Conservation (phyloP, 2,888 invertebrate genomes). For the Stenurella melanura region DNA sequence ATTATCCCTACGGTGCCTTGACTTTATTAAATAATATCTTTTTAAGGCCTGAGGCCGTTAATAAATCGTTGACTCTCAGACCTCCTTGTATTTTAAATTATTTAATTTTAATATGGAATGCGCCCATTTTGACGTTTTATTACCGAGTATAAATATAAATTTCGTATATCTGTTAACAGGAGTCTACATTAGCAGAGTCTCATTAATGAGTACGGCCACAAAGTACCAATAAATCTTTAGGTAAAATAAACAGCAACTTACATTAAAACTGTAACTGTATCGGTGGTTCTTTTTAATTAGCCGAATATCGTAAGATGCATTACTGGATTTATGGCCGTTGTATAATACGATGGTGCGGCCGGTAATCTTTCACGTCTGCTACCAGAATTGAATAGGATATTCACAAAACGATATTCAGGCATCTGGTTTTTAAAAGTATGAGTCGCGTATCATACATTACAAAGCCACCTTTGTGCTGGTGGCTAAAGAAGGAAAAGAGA, state of each 20-base stretch:
- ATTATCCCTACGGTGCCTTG: no score
- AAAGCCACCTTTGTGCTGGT: constrained; percentile 39
- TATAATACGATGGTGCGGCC: neutral
- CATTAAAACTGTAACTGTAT: neutral
- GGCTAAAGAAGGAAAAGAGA: constrained; percentile 34
- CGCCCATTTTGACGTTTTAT: neutral
- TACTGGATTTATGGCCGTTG: neutral
- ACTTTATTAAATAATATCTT: no score
- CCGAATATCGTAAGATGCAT: neutral
- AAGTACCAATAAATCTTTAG: neutral
- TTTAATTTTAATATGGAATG: neutral
- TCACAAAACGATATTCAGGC: constrained; percentile 31
- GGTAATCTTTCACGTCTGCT: constrained; percentile 29
- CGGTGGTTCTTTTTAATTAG: neutral
- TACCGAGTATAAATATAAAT: neutral
- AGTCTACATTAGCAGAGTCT: neutral
- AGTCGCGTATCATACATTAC: constrained; percentile 38
- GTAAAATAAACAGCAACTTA: neutral
- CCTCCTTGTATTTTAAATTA: neutral
- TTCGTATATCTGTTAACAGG: neutral
- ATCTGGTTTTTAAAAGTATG: constrained; percentile 42
- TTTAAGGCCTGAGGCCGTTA: neutral
- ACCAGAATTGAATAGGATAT: constrained; percentile 42
- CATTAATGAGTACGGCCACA: neutral
- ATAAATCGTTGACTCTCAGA: neutral